A percentile compares a stretch with the other conserved stretches of the same genome.
These are phyloP conservation scores for Megalopta genalis DNA, from an alignment of 1,140 invertebrate species.

Conservation along the genomic window DNA sequence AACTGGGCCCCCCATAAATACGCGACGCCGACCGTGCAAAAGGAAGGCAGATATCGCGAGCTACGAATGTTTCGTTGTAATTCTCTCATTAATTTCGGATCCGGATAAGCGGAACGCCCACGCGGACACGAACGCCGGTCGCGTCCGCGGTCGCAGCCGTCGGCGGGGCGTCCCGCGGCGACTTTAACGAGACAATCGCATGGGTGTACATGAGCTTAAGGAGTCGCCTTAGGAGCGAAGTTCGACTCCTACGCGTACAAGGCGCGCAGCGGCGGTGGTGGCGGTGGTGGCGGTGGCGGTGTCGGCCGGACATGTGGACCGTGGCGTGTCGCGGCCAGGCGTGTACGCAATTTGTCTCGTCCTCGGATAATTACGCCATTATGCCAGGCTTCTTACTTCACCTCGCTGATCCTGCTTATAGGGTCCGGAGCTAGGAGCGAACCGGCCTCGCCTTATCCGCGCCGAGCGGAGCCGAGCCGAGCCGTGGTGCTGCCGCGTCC, in stretches of 20 bases:
- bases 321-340: slow-evolving; percentile 70
- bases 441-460: slow-evolving; percentile 22
- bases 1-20: background rate
- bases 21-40: too few relatives aligned
- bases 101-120: slow-evolving; percentile 29
- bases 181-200: slow-evolving; percentile 74
- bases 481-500: too few relatives aligned
- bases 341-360: slow-evolving; percentile 78
- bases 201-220: slow-evolving; percentile 53
- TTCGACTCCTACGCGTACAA: slow-evolving; percentile 69
- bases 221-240: slow-evolving; percentile 50
- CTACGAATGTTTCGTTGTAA: slow-evolving; percentile 27
- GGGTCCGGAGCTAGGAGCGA: slow-evolving; percentile 34
- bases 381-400: slow-evolving; percentile 66
- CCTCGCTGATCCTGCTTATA: slow-evolving; percentile 35
- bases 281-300: slow-evolving; percentile 42
- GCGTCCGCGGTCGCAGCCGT: background rate
- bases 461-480: too few relatives aligned
- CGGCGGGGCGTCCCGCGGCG: slow-evolving; percentile 61
- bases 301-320: slow-evolving; percentile 58
- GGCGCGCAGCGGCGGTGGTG: slow-evolving; percentile 25
- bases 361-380: slow-evolving; percentile 77
- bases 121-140: background rate
- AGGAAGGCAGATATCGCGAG: background rate
- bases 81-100: slow-evolving; percentile 42